Base-by-base conservation (phyloP, 2,888 invertebrate genomes). In the Dioctria rufipes region DNA sequence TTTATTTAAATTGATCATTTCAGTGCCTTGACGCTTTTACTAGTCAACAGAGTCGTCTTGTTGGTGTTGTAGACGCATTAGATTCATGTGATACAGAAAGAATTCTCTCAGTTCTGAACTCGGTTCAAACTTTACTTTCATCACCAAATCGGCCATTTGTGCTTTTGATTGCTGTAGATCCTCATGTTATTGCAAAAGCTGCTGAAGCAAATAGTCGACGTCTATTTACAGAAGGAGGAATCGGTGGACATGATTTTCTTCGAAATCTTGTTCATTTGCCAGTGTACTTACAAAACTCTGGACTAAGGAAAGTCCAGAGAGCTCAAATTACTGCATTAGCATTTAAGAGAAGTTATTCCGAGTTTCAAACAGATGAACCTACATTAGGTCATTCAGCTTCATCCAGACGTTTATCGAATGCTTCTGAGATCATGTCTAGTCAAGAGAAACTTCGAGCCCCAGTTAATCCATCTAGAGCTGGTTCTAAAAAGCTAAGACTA, bases 71-170 rank as follows among this genome's bases (percentile, higher is more conserved):
- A 42, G 99, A 99, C 89, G 99, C 99, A 2, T 90, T 99, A 84
- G 99, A 99, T 90, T 98, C 96, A 87, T 98, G 98, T 88, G 99
- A 99, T 87, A 98, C 98, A 86, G 98, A 98, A 87, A 96, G 98
- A 87, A 97, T 98, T 40, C 90, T 98, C 3, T 92, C 96, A 39
- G 94, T 99, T 25, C 91, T 99, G 82, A 99, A 98, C 90, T 96
- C 98, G 0, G 95, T 99, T 77, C 97, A 98, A 89, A 95, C 98
- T 73, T 91, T 99, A 73, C 98, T 99, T 89, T 96, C 97, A 11
- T 96, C 98, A 87, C 94, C 96, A 3, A 95, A 95, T 88, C 94
- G 96, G 83, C 99, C 99, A 0, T 99, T 99, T 90, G 96, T 99
- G 85, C 94, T 98, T 81, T 94, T 99, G 83, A 92, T 98, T 84